Conservation (phyloP, 2,113 vertebrate genomes). For the Pimephales promelas region DNA sequence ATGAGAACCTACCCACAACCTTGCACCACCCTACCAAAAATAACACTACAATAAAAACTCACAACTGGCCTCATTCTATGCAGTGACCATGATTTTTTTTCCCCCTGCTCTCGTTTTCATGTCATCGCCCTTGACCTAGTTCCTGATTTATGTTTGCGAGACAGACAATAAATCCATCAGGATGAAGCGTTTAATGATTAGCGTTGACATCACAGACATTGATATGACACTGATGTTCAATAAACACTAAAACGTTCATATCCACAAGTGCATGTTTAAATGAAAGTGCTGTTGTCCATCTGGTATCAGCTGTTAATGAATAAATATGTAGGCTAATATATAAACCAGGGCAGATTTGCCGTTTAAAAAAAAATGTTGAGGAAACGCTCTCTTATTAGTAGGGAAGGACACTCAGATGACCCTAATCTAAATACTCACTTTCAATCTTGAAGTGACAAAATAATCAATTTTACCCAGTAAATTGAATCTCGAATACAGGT, state of each 20-base stretch:
- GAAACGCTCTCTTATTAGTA: not conserved
- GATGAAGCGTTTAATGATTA: not conserved
- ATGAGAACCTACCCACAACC: not conserved
- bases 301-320: not conserved
- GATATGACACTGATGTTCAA: not conserved
- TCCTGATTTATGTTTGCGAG: not conserved
- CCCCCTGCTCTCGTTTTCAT: constrained; percentile 21
- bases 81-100: not conserved
- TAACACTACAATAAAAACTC: not conserved
- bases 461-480: not conserved
- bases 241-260: not conserved
- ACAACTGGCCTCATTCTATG: not conserved
- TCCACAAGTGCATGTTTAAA: no score
- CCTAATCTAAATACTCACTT: not conserved
- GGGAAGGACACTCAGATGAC: not conserved
- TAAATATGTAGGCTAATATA: constrained; percentile 5
- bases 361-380: not conserved
- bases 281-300: not conserved
- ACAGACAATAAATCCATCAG: not conserved
- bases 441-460: not conserved
- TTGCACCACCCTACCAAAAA: not conserved
- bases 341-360: not conserved
- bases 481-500: constrained; percentile 41
- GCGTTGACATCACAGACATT: not conserved
- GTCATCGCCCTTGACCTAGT: not conserved